A percentile compares a stretch with the other conserved stretches of the same genome.
Evolutionary conservation across 2,113 vertebrate genomes (phyloP).

Genomic region (Chloropsis hardwickii): DNA sequence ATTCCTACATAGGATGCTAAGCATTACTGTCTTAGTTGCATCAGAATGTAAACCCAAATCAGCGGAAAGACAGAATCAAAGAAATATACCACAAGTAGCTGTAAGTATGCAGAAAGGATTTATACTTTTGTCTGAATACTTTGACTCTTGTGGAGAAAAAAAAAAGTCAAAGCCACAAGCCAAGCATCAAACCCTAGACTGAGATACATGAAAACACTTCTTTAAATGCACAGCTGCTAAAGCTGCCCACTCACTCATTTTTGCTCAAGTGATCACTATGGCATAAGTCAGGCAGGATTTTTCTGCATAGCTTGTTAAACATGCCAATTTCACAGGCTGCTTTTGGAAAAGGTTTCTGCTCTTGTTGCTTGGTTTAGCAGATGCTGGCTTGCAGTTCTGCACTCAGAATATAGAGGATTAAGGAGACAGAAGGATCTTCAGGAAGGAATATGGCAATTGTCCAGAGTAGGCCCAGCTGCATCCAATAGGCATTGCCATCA

Average conservation of each 20-base stretch:
- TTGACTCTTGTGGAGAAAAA: neutral
- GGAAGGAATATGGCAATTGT: neutral
- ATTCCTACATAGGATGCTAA: neutral
- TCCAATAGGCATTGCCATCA: neutral
- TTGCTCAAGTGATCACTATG: neutral
- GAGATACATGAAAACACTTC: neutral
- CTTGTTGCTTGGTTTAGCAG: neutral
- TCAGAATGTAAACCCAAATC: neutral
- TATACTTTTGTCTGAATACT: neutral
- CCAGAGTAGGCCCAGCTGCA: neutral
- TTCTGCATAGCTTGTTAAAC: neutral
- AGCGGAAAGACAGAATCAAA: neutral
- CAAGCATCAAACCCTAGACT: neutral
- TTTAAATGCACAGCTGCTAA: neutral
- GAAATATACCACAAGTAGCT: neutral
- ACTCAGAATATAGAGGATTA: neutral
- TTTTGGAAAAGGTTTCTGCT: constrained; percentile 3
- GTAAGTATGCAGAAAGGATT: neutral
- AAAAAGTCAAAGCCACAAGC: neutral
- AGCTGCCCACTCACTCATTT: neutral
- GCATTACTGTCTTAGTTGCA: neutral
- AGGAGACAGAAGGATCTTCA: neutral
- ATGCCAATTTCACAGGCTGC: neutral
- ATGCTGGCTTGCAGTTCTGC: neutral
- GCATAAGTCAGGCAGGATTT: neutral